phyloP scores from a whole-genome alignment of 2,113 vertebrate genomes.

The Lathamus discolor region DNA sequence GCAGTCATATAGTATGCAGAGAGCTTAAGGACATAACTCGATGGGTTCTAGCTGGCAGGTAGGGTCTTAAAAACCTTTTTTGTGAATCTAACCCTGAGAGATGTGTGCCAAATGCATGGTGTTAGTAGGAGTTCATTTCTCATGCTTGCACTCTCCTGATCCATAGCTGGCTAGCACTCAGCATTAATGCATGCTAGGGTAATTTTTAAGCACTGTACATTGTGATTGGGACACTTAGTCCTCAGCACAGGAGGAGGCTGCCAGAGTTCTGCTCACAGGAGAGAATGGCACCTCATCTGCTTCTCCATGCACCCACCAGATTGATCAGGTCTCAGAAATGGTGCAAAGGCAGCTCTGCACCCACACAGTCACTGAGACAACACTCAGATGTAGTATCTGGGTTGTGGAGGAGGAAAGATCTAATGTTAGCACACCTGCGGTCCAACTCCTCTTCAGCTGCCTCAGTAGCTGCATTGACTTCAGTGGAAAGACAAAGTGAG shows the following conservation, averaged over 20 bases:
- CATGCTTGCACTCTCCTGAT: fast-evolving
- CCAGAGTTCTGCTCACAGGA: neutral
- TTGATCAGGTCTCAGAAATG: fast-evolving
- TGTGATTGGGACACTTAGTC: neutral
- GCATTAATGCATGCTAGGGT: fast-evolving
- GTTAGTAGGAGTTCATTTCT: neutral
- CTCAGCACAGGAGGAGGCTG: neutral
- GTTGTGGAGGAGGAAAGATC: neutral
- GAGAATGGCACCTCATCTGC: neutral
- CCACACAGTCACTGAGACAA: neutral
- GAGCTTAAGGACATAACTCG: neutral
- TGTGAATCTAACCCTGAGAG: neutral
- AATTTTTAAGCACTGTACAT: neutral
- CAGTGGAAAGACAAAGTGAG: neutral
- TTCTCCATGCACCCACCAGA: neutral
- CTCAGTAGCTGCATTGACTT: neutral
- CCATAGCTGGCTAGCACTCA: neutral
- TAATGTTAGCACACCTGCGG: fast-evolving
- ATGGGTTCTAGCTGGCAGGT: neutral
- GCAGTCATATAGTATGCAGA: neutral
- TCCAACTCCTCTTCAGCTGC: neutral
- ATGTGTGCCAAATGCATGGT: fast-evolving
- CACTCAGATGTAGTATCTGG: neutral
- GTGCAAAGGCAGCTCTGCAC: neutral
- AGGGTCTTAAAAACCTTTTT: neutral